Conservation (phyloP, 2,797 vertebrate species). For the Selene dorsalis region DNA sequence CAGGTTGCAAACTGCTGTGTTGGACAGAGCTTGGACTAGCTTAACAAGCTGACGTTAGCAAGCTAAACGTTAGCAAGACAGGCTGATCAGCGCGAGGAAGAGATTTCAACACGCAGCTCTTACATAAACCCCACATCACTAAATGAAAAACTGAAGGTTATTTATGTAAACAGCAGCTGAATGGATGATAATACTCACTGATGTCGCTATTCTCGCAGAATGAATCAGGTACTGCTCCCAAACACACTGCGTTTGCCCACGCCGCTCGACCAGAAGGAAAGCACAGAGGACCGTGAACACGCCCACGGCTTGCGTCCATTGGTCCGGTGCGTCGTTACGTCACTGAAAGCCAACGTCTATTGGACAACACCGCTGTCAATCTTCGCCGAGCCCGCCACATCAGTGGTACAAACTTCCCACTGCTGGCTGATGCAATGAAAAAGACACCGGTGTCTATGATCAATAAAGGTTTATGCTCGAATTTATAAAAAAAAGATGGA, state of each 20-base stretch:
- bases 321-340: conserved; percentile 7
- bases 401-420: background rate
- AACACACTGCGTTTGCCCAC: conserved; percentile 66
- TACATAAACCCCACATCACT: background rate
- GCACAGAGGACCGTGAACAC: background rate
- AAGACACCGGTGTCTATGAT: conserved; percentile 35
- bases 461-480: background rate
- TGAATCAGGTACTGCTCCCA: conserved; percentile 42
- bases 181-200: conserved; percentile 70
- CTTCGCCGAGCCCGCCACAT: conserved; percentile 45
- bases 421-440: conserved; percentile 85
- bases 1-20: conserved; percentile 6
- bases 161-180: background rate
- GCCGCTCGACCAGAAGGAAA: conserved; percentile 63
- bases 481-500: background rate
- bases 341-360: conserved; percentile 29
- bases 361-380: conserved; percentile 73
- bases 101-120: background rate
- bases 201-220: conserved; percentile 53
- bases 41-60: conserved; percentile 56
- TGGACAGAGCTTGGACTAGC: conserved; percentile 28
- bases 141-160: background rate
- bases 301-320: conserved; percentile 64
- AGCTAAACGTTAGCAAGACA: conserved; percentile 53
- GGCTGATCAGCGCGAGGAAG: background rate